Conservation (phyloP, 2,797 vertebrate species). For the Taeniopygia guttata region DNA sequence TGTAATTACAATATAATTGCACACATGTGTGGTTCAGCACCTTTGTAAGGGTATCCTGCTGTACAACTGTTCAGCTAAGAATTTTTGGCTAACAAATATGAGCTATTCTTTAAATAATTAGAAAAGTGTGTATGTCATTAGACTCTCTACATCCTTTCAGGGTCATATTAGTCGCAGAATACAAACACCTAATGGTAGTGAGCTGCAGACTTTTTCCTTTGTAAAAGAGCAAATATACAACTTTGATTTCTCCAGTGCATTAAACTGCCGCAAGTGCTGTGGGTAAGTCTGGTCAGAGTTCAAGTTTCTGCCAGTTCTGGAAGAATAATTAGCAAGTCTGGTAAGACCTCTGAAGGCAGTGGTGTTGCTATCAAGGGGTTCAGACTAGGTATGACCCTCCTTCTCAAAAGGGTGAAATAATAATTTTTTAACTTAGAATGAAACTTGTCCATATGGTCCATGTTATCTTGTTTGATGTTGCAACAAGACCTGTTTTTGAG, state of each 20-base stretch:
- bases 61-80: neutral
- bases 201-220: neutral
- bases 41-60: neutral
- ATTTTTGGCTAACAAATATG: neutral
- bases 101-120: constrained; percentile 29
- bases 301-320: constrained; percentile 46
- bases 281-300: constrained; percentile 25
- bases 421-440: neutral
- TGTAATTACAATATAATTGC: constrained; percentile 15
- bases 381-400: neutral
- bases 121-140: neutral
- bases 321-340: constrained; percentile 18
- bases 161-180: neutral
- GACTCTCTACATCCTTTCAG: neutral
- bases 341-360: neutral
- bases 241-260: constrained; percentile 61
- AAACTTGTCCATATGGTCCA: neutral
- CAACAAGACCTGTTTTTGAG: neutral
- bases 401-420: neutral
- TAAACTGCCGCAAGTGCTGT: constrained; percentile 14
- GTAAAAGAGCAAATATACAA: constrained; percentile 47
- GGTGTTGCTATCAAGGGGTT: neutral
- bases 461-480: neutral
- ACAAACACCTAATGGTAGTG: neutral
- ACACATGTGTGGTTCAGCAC: constrained; percentile 11